Percentiles rank a stretch among this genome's conserved stretches.
Evolutionary conservation across 1,140 invertebrate genomes (phyloP).

Genomic region (Apis dorsata): DNA sequence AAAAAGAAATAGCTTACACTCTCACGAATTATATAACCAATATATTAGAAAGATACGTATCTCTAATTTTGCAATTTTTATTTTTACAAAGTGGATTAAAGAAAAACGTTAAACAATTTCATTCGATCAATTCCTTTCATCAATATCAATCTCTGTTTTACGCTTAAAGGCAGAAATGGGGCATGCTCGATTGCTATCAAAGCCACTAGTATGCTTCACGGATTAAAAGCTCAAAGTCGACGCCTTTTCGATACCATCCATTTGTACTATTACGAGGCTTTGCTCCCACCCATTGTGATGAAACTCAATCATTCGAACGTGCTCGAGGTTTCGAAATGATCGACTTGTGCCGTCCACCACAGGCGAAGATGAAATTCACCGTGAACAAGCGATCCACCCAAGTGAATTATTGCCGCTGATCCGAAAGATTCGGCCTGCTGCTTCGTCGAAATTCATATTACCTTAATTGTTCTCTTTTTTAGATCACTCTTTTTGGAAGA

Average conservation of each 20-base stretch:
- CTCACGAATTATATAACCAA: no score
- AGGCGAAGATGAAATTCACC: constrained; percentile 36
- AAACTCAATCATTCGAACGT: constrained; percentile 20
- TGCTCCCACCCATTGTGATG: constrained; percentile 6
- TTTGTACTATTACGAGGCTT: neutral
- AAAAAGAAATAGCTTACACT: no score
- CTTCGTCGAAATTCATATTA: constrained; percentile 28
- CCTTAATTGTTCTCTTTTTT: constrained; percentile 32
- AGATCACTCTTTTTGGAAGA: no score
- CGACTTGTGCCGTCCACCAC: neutral
- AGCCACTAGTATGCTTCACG: neutral
- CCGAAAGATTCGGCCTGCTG: neutral
- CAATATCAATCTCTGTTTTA: neutral
- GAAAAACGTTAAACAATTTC: neutral
- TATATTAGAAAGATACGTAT: no score
- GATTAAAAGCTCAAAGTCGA: constrained; percentile 1
- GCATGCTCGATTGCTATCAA: neutral
- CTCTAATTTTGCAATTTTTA: no score
- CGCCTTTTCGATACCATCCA: no score
- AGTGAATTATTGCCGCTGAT: constrained; percentile 17
- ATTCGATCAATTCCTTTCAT: neutral
- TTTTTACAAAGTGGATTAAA: no score
- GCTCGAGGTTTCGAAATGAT: constrained; percentile 33
- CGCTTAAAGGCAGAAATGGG: neutral
- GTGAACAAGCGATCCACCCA: constrained; percentile 18